Conservation (phyloP, 2,797 vertebrate species). For the Psittacula derbiana region DNA sequence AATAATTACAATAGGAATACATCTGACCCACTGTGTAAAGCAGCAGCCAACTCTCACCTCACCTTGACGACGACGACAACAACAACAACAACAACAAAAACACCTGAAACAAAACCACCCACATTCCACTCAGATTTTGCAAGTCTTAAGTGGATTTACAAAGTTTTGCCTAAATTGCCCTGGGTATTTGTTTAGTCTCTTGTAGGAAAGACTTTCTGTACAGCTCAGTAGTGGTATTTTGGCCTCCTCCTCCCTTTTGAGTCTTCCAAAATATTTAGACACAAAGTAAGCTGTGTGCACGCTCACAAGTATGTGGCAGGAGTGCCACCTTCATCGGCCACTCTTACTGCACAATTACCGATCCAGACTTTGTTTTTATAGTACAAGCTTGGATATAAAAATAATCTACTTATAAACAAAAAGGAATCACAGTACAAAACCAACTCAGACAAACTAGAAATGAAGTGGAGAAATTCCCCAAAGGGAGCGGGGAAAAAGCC, state of each 20-base stretch:
- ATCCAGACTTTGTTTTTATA: slow-evolving; percentile 35
- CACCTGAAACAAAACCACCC: slow-evolving; percentile 10
- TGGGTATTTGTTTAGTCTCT: slow-evolving; percentile 56
- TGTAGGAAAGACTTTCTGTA: slow-evolving; percentile 38
- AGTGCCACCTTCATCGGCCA: neutral
- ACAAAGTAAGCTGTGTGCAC: slow-evolving; percentile 46
- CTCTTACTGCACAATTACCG: slow-evolving; percentile 29
- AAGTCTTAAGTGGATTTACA: slow-evolving; percentile 46
- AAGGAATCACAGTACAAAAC: slow-evolving; percentile 66
- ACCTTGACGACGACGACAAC: neutral
- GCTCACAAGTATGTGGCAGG: neutral
- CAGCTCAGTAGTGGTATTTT: slow-evolving; percentile 71
- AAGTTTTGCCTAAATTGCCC: slow-evolving; percentile 37
- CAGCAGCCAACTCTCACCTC: slow-evolving; percentile 59
- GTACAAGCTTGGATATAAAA: slow-evolving; percentile 54
- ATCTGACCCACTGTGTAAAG: slow-evolving; percentile 19
- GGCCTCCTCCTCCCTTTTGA: slow-evolving; percentile 60
- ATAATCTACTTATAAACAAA: slow-evolving; percentile 57
- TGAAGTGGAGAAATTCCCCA: slow-evolving; percentile 60
- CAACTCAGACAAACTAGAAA: slow-evolving; percentile 54
- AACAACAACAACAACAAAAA: neutral
- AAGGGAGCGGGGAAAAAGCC: slow-evolving; percentile 56
- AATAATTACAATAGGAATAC: neutral
- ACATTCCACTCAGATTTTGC: slow-evolving; percentile 49
- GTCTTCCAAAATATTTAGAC: slow-evolving; percentile 33